These are phyloP conservation scores for Steromphala cineraria DNA, from an alignment of 2,888 invertebrate genomes.

Conservation along the genomic window DNA sequence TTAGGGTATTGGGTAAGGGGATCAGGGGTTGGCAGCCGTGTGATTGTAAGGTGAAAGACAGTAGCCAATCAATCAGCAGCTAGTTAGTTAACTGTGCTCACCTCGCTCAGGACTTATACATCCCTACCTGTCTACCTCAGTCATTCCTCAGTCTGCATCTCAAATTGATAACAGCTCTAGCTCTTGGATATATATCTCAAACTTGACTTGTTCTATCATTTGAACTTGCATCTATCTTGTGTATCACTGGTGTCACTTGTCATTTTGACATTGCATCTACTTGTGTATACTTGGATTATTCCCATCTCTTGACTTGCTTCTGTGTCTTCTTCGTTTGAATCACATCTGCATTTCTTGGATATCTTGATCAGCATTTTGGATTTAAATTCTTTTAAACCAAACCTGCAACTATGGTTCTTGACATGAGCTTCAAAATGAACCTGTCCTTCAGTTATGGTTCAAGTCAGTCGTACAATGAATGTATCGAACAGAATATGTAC, in stretches of 20 bases:
- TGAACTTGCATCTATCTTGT: too few species aligned
- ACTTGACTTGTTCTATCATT: not conserved
- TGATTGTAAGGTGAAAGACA: not conserved
- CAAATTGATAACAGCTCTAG: not conserved
- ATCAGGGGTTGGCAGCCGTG: not conserved
- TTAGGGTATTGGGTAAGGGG: constrained; percentile 1
- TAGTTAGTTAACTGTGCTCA: not conserved
- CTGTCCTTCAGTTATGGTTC: not conserved
- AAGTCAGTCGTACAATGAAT: constrained; percentile 14
- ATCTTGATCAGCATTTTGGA: too few species aligned
- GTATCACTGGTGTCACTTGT: too few species aligned
- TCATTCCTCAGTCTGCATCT: not conserved
- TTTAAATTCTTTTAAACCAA: too few species aligned
- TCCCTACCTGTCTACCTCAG: not conserved
- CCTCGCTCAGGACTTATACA: not conserved
- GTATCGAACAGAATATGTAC: constrained; percentile 22
- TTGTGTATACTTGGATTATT: too few species aligned
- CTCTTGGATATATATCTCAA: not conserved
- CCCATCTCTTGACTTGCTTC: too few species aligned
- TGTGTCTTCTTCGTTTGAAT: too few species aligned
- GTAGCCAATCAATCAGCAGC: not conserved
- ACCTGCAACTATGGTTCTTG: constrained; percentile 9
- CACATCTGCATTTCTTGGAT: too few species aligned
- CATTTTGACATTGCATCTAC: too few species aligned
- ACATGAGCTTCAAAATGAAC: constrained; percentile 14